phyloP scores from a whole-genome alignment of 2,113 vertebrate species.

The Syngnathus floridae region DNA sequence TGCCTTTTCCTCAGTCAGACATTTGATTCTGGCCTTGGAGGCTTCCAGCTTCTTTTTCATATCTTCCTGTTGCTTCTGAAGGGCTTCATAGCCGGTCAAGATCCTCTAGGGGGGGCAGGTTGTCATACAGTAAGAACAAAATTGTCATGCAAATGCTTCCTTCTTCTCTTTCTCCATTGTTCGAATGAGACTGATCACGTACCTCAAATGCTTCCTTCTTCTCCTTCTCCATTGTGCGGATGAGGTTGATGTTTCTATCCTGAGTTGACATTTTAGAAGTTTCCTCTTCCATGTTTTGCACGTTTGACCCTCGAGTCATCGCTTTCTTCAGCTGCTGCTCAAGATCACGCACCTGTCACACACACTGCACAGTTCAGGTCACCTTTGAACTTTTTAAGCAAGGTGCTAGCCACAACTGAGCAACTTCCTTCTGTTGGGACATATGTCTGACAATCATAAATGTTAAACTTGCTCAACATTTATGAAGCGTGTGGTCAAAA shows the following conservation, averaged over 20 bases:
- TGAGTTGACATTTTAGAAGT: constrained; percentile 67
- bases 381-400: not conserved
- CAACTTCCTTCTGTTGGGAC: no score
- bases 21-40: constrained; percentile 75
- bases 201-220: constrained; percentile 84
- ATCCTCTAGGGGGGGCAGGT: constrained; percentile 65
- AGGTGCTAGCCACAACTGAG: no score
- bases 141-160: not conserved
- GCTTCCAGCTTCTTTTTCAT: constrained; percentile 77
- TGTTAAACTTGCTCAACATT: not conserved
- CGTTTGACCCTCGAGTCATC: constrained; percentile 36
- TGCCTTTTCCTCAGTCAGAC: constrained; percentile 76
- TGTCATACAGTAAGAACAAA: not conserved
- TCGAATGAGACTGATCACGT: constrained; percentile 1
- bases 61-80: constrained; percentile 77
- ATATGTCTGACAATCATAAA: no score
- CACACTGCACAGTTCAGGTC: not conserved
- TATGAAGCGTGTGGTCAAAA: not conserved
- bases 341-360: constrained; percentile 79
- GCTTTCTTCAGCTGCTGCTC: constrained; percentile 75
- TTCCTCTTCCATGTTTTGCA: constrained; percentile 39
- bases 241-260: constrained; percentile 78
- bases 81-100: constrained; percentile 61
- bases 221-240: constrained; percentile 80
- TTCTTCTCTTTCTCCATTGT: no score